These are phyloP conservation scores for Oscarella lobularis DNA, from an alignment of 37 sponge, comb jelly and placozoan genomes.

Conservation along the genomic window DNA sequence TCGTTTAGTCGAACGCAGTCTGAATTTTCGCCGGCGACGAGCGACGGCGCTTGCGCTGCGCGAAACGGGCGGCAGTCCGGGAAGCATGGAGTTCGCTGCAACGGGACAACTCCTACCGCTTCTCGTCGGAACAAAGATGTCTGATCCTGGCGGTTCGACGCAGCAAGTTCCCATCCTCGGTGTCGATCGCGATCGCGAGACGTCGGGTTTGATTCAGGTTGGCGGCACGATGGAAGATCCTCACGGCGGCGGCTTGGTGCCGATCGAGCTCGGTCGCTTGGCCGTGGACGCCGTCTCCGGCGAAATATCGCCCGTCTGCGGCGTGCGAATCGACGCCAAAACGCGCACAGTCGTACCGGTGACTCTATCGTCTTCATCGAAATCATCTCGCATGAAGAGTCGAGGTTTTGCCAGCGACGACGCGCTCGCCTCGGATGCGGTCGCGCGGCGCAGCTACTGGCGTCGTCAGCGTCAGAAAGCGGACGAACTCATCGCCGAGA, in stretches of 20 bases:
- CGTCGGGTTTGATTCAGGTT: slow-evolving; percentile 8
- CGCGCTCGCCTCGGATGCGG: neutral
- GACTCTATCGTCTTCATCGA: slow-evolving; percentile 8
- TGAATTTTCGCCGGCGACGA: neutral
- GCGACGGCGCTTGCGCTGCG: neutral
- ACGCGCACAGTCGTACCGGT: slow-evolving; percentile 14
- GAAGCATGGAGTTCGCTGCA: slow-evolving; percentile 13
- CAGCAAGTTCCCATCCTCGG: slow-evolving; percentile 17
- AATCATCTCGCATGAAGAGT: no score
- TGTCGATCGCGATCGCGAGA: slow-evolving; percentile 4
- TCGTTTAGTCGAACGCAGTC: neutral
- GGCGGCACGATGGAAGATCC: slow-evolving; percentile 30
- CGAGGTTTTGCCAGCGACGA: neutral
- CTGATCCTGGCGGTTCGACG: slow-evolving; percentile 16
- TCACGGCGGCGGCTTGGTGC: slow-evolving; percentile 13
- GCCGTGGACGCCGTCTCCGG: slow-evolving; percentile 11
- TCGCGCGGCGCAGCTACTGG: slow-evolving; percentile 7
- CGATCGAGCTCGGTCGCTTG: slow-evolving; percentile 13
- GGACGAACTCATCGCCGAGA: neutral
- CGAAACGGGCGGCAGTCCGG: slow-evolving; percentile 22
- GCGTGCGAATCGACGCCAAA: slow-evolving; percentile 10
- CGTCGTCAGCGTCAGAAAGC: slow-evolving; percentile 2
- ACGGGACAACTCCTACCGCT: slow-evolving; percentile 27
- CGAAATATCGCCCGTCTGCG: slow-evolving; percentile 16
- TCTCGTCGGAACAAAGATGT: slow-evolving; percentile 9